Conservation (phyloP, 2,888 invertebrate species). For the Thecophora atra region DNA sequence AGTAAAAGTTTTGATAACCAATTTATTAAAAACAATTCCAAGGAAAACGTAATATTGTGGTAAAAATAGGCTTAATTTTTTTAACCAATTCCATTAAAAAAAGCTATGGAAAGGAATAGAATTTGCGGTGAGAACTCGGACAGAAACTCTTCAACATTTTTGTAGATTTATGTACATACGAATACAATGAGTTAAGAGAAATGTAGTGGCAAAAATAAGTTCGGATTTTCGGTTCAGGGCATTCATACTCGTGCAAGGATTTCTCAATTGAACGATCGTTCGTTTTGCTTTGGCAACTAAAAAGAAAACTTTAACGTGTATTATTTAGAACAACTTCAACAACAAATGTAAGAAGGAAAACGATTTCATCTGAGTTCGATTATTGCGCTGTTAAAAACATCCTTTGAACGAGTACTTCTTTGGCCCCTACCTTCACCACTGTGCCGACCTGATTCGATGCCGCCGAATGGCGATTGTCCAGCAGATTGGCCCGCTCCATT, state of each 20-base stretch:
- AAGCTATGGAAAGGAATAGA: constrained; percentile 29
- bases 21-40: constrained; percentile 32
- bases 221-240: constrained; percentile 53
- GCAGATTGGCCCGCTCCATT: constrained; percentile 68
- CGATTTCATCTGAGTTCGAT: background rate
- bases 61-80: constrained; percentile 19
- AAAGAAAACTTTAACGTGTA: constrained; percentile 3
- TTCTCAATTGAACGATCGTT: constrained; percentile 25
- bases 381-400: constrained; percentile 44
- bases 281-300: background rate
- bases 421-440: constrained; percentile 82
- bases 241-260: constrained; percentile 67
- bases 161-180: constrained; percentile 21
- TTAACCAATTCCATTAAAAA: constrained; percentile 2
- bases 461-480: constrained; percentile 67
- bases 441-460: constrained; percentile 82
- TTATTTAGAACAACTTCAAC: constrained; percentile 14
- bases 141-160: constrained; percentile 12
- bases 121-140: background rate
- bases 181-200: constrained; percentile 21
- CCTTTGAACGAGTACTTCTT: constrained; percentile 63
- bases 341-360: background rate
- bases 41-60: constrained; percentile 2
- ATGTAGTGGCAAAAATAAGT: constrained; percentile 29
- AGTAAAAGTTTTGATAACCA: constrained; percentile 13